phyloP scores from a whole-genome alignment of 2,797 vertebrate genomes.

The Macropus fuliginosus region DNA sequence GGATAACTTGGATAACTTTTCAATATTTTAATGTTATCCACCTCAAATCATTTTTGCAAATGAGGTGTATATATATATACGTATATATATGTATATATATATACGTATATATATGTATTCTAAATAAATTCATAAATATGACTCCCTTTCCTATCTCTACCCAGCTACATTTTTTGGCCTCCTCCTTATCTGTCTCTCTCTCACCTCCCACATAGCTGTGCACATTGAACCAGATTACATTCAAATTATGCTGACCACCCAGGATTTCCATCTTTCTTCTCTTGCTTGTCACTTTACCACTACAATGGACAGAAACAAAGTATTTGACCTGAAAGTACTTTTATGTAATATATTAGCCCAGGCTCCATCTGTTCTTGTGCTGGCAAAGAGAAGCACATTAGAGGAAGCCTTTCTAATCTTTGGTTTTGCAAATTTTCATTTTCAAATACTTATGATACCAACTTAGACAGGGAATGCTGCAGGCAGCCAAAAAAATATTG shows the following conservation, averaged over 20 bases:
- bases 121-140: background rate
- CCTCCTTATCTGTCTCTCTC: background rate
- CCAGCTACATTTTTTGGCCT: background rate
- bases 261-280: background rate
- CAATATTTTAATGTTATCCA: background rate
- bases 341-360: background rate
- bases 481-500: background rate
- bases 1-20: background rate
- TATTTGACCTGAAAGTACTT: background rate
- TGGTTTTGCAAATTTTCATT: background rate
- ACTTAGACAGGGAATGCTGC: background rate
- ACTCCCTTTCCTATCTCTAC: background rate
- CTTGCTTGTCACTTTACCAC: background rate
- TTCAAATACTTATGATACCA: background rate
- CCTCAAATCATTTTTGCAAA: background rate
- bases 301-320: background rate
- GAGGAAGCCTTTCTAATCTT: background rate
- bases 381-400: background rate
- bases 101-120: no score
- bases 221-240: background rate
- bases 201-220: background rate
- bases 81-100: no score
- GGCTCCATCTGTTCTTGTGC: background rate
- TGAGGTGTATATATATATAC: background rate
- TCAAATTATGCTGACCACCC: background rate